phyloP scores from a whole-genome alignment of 2,113 vertebrate species.

The Vulpes ferrilata region DNA sequence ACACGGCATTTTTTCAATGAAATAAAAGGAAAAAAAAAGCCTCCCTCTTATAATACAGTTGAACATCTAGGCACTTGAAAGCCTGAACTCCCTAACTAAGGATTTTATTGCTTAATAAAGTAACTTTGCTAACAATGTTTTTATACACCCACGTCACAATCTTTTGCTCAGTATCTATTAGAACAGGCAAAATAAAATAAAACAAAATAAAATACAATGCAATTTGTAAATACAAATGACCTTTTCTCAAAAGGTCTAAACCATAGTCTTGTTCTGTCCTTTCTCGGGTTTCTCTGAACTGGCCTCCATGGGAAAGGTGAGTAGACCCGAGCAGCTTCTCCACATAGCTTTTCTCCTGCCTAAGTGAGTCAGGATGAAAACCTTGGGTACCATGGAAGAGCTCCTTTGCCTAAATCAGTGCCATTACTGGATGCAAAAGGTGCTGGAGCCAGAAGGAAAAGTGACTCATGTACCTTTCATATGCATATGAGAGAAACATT shows the following conservation, averaged over 20 bases:
- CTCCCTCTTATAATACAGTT: neutral
- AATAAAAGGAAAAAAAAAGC: neutral
- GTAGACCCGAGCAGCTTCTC: neutral
- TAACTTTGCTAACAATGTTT: neutral
- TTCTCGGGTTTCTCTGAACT: neutral
- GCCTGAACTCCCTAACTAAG: neutral
- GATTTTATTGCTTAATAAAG: neutral
- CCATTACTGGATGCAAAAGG: neutral
- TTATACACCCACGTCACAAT: neutral
- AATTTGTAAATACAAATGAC: neutral
- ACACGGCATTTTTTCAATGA: conserved; percentile 6
- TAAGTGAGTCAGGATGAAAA: neutral
- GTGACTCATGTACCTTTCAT: neutral
- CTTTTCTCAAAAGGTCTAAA: neutral
- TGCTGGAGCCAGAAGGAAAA: neutral
- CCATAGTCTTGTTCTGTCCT: neutral
- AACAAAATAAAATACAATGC: neutral
- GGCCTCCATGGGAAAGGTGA: neutral
- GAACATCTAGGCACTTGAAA: neutral
- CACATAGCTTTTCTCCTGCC: neutral
- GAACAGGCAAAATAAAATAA: neutral
- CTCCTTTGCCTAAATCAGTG: neutral
- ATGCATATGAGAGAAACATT: neutral
- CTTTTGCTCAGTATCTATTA: neutral
- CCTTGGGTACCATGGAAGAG: neutral